phyloP scores from a whole-genome alignment of 2,797 vertebrate species.

The Coregonus suidteri region DNA sequence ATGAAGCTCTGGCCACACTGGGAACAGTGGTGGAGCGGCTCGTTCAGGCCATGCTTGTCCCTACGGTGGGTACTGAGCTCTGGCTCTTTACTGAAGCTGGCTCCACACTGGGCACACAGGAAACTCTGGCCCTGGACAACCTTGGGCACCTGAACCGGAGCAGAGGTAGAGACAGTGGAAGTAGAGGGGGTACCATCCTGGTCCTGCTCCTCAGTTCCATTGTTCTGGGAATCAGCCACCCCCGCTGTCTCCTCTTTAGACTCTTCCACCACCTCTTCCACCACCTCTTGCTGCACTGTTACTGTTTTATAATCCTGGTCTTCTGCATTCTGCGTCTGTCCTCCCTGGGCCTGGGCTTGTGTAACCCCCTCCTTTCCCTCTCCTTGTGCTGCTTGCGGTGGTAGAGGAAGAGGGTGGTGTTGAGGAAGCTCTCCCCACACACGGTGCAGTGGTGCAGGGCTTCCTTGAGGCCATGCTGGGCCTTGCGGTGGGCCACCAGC shows the following conservation, averaged over 20 bases:
- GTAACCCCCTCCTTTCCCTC: slow-evolving; percentile 61
- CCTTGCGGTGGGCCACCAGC: slow-evolving; percentile 84
- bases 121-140: slow-evolving; percentile 56
- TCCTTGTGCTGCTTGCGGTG: slow-evolving; percentile 88
- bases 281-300: background rate
- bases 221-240: slow-evolving; percentile 25
- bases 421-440: slow-evolving; percentile 90
- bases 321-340: background rate
- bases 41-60: slow-evolving; percentile 73
- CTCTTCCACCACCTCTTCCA: slow-evolving; percentile 44
- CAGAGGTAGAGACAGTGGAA: background rate
- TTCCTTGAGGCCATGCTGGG: slow-evolving; percentile 83
- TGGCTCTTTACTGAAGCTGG: slow-evolving; percentile 72
- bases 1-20: slow-evolving; percentile 82
- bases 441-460: slow-evolving; percentile 85
- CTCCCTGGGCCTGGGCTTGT: background rate
- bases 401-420: slow-evolving; percentile 95
- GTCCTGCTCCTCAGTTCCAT: slow-evolving; percentile 25
- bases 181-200: slow-evolving; percentile 1
- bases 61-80: slow-evolving; percentile 79
- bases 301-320: background rate
- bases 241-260: slow-evolving; percentile 36
- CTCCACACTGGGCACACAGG: slow-evolving; percentile 84
- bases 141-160: slow-evolving; percentile 19
- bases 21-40: slow-evolving; percentile 81